phyloP scores from a whole-genome alignment of 2,888 invertebrate genomes.

The Amiota communis region DNA sequence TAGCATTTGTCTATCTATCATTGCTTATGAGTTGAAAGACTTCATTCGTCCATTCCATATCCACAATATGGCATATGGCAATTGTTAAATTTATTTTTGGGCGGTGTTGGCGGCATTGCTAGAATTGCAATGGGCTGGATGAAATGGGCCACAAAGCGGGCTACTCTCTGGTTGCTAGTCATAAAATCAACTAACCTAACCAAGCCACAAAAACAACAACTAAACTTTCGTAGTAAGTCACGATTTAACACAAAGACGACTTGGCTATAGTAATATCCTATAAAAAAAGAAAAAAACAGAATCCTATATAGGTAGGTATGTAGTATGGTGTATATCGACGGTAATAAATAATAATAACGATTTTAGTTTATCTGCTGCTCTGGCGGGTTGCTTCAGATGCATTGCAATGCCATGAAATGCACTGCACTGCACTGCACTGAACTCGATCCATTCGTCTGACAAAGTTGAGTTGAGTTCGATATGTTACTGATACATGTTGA shows the following conservation, averaged over 20 bases:
- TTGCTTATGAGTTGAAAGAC: too few species aligned
- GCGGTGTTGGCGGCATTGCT: too few species aligned
- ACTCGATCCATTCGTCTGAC: neutral
- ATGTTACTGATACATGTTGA: neutral
- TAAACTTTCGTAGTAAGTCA: constrained; percentile 46
- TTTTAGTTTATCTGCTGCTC: constrained; percentile 42
- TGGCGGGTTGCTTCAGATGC: neutral
- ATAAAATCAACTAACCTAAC: too few species aligned
- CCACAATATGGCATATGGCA: too few species aligned
- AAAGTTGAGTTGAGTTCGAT: neutral
- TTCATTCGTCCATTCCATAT: too few species aligned
- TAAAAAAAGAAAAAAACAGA: constrained; percentile 47
- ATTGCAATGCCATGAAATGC: neutral
- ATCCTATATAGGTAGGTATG: too few species aligned
- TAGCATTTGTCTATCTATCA: too few species aligned
- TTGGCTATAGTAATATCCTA: constrained; percentile 51
- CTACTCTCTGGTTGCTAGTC: too few species aligned
- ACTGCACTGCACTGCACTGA: constrained; percentile 5
- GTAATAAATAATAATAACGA: constrained; percentile 68
- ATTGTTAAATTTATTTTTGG: too few species aligned
- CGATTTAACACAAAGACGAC: constrained; percentile 48
- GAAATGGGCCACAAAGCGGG: too few species aligned
- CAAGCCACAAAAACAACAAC: neutral
- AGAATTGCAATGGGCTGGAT: too few species aligned
- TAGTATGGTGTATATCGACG: constrained; percentile 55